These are phyloP conservation scores for Macquaria ambigua DNA, from an alignment of 2,113 vertebrate species.

Conservation along the genomic window DNA sequence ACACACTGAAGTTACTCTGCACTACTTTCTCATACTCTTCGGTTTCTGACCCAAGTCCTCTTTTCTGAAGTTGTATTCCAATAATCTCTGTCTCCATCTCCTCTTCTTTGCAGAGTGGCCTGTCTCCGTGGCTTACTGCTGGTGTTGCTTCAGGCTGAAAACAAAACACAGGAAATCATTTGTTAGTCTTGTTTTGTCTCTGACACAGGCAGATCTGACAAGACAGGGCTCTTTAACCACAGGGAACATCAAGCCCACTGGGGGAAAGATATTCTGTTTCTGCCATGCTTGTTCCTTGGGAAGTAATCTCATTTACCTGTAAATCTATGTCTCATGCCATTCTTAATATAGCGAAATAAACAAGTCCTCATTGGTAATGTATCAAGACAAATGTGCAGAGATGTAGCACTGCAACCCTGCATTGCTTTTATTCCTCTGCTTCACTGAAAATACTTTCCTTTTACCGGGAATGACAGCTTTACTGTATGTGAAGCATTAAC, in stretches of 20 bases:
- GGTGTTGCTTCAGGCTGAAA: constrained; percentile 83
- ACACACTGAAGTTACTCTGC: constrained; percentile 38
- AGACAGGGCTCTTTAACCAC: constrained; percentile 56
- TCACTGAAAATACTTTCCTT: constrained; percentile 31
- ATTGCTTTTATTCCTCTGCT: constrained; percentile 33
- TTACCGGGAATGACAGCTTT: constrained; percentile 22
- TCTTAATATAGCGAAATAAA: constrained; percentile 32
- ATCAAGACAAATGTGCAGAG: constrained; percentile 35
- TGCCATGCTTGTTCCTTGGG: constrained; percentile 22
- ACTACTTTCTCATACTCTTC: constrained; percentile 46
- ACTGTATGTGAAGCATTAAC: constrained; percentile 55
- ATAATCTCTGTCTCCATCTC: constrained; percentile 53
- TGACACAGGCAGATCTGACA: constrained; percentile 49
- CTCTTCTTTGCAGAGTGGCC: constrained; percentile 47
- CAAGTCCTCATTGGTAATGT: constrained; percentile 13
- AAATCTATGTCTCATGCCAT: constrained; percentile 34
- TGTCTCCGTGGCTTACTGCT: constrained; percentile 75
- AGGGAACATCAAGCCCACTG: constrained; percentile 42
- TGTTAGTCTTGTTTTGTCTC: constrained; percentile 65
- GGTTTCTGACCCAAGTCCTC: constrained; percentile 56
- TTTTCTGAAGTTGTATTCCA: constrained; percentile 51
- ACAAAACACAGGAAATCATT: constrained; percentile 65
- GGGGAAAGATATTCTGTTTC: constrained; percentile 40
- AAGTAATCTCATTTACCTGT: constrained; percentile 59
- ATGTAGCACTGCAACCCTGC: constrained; percentile 15